Evolutionary conservation across 2,888 invertebrate species (phyloP), one percentile per base, ranked within the genome.

Genomic region (Panzeria rudis): DNA sequence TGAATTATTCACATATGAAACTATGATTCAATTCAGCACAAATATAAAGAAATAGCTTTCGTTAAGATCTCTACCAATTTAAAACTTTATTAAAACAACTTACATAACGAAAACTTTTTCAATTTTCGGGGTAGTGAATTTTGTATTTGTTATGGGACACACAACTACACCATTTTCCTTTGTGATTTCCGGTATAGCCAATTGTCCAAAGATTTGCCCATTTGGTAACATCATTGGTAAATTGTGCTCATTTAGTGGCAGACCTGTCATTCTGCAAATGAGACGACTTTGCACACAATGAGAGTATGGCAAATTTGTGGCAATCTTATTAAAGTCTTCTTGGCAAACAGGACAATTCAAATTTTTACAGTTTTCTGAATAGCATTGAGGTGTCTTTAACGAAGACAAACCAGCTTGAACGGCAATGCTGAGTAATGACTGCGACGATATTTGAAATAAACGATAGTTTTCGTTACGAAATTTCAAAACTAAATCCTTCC

Each of bases 141-240:
- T 95, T 91, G 98, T 97, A 93, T 97, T 98, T 81, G 99, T 99
- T 91, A 98, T 95, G 38, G 99, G 98, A 92, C 99, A 99, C 84
- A 96, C 95, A 84, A 99, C 95, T 88, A 96, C 96, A 56, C 98
- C 98, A 89, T 97, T 97, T 90, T 98, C 98, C 91, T 97, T 96
- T 90, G 98, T 97, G 96, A 99, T 98, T 91, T 97, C 96, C 88
- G 96, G 95, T 81, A 99, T 93, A 15, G 98, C 97, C 94, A 97
- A 95, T 93, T 98, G 97, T 11, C 98, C 98, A 91, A 98, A 99
- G 82, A 99, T 98, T 93, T 98, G 97, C 77, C 99, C 99, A 93
- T 99, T 99, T 86, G 99, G 99, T 93, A 99, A 94, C 96, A 98
- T 98, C 96, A 99, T 97, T 13, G 99, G 99, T 88, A 97, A 98